Evolutionary conservation across 2,113 vertebrate genomes (phyloP), one percentile per base, ranked within the genome.

Genomic region (Seriola dumerili): DNA sequence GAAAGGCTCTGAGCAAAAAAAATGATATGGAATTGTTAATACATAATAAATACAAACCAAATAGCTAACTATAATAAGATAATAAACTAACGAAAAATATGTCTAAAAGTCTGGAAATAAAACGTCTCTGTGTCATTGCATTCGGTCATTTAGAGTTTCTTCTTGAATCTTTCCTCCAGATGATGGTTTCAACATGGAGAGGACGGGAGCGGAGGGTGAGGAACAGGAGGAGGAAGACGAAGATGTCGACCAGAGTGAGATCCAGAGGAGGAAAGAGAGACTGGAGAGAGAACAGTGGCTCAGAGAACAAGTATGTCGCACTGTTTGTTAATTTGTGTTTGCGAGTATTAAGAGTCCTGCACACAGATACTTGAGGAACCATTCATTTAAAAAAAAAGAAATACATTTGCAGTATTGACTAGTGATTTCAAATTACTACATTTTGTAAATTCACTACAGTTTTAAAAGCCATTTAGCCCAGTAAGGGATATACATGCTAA

Each of bases 271-370:
- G 86, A 98, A 96, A 69, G 97, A 98, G 57, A 87, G 98, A 5
- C 95, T 98, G 76, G 97, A 99, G 81, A 94, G 97, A 70, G 97
- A 99, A 19, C 97, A 97, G 93, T 99, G 98, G 98, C 93, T 99
- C 34, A 94, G 96, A 66, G 96, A 99, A 78, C 97, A 99, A 97
- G 98, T 99, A 78, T 3, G 89, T 80, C 66, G 16, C 10, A 12
- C 38, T 23, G 16, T 81, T 81, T 54, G 72, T 76, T 58, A 17
- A 38, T 29, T 46, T 91, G 92, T 8, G 4, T 16, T 19, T 50
- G 6, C 2, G 17, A 50, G 17, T 50, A 21, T 50, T 21, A 17
- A 17, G 48, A 50, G 48, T 50, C 48, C 48, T 50, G 44, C 44
- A 48, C 44, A 48, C 14, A 48, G 44, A 48, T 48, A 48, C 16